A percentile compares a stretch with the other conserved stretches of the same genome.
Evolutionary conservation across 2,113 vertebrate species (phyloP).

Genomic region (Heterochromis multidens): DNA sequence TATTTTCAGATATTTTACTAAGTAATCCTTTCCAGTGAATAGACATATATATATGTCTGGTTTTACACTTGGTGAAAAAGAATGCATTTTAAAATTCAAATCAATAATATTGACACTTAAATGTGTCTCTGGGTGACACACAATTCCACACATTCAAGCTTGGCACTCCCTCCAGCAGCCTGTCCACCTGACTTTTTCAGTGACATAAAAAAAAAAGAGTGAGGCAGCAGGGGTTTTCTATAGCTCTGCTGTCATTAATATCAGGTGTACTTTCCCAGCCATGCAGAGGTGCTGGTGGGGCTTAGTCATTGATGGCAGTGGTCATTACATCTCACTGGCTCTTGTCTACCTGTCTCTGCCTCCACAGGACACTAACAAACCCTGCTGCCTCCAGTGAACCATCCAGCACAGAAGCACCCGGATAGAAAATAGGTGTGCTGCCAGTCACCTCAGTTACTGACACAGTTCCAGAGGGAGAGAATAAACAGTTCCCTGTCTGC

Average conservation of each 20-base stretch:
- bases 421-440: conserved; percentile 39
- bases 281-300: conserved; percentile 39
- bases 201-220: background rate
- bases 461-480: background rate
- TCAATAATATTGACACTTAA: background rate
- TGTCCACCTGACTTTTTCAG: conserved; percentile 22
- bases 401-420: background rate
- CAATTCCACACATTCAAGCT: background rate
- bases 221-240: conserved; percentile 27
- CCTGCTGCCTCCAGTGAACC: conserved; percentile 40
- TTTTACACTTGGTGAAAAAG: background rate
- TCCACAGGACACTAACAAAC: conserved; percentile 56
- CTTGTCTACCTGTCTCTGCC: conserved; percentile 52
- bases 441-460: conserved; percentile 22
- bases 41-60: background rate
- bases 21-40: background rate
- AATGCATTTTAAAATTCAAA: background rate
- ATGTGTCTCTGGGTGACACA: background rate
- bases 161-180: conserved; percentile 1
- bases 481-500: background rate
- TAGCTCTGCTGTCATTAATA: conserved; percentile 57
- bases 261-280: conserved; percentile 38
- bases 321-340: conserved; percentile 47
- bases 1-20: background rate
- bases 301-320: conserved; percentile 44